Base-by-base conservation (phyloP, 1,140 invertebrate genomes). In the Leptopilina clavipes region DNA sequence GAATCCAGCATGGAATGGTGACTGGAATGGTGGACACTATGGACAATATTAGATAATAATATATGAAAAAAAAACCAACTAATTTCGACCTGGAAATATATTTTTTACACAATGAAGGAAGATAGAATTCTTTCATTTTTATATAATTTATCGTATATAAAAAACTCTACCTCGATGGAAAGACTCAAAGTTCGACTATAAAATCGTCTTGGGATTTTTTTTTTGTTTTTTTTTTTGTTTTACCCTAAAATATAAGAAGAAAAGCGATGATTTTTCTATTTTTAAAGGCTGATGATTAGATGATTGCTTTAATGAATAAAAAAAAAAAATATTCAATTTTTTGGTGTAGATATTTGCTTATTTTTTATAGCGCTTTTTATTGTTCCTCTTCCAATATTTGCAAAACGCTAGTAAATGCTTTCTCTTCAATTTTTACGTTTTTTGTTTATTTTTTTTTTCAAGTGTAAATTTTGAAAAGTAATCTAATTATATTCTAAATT, bases 1-100 rank as follows among this genome's bases (percentile, higher is more conserved):
- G 84, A 83, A 86, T 65, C 81, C 45, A 7, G 80, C 85, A n/a
- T 88, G 86, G 84, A 83, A 86, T 56, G 81, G 54, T 5, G 74
- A 74, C 11, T 83, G 80, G 79, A 81, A 82, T 72, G 77, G 79
- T 72, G 77, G 79, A 6, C 76, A 79, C 44, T 78, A 79, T 72
- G 77, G 56, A 25, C 56, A 65, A 65, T 65, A 65, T 65, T 65
- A 65, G 11, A 65, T 12, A 25, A 31, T 25, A 59, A 31, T 31
- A 40, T 8, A 8, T 5, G 9, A 40, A 40, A 65, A n/a, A n/a
- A 31, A 31, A 65, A 8, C 0, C 12, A 22, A 22, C 11, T 11
- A 65, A 31, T 65, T 12, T 31, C 59, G 22, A 65, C 25, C 59
- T 31, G 59, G 22, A 65, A 65, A 31, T 37, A 8, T 8, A 54